Conservation (phyloP, 2,113 vertebrate genomes). For the Cyprinus carpio region DNA sequence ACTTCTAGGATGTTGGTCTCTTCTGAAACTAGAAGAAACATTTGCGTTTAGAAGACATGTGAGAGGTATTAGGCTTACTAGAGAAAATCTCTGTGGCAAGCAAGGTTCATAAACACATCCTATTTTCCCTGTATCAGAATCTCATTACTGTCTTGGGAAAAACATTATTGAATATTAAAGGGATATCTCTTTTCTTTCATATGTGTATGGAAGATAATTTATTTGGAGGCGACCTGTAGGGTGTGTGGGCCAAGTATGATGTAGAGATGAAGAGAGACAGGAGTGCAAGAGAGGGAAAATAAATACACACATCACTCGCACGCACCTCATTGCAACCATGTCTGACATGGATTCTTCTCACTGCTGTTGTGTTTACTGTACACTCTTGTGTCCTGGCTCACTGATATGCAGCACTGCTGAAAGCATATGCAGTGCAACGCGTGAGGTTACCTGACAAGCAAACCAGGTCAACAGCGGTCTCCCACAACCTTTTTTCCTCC, state of each 20-base stretch:
- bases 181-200: neutral
- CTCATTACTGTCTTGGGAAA: neutral
- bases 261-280: slow-evolving; percentile 20
- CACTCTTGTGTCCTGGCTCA: slow-evolving; percentile 46
- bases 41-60: neutral
- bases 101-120: neutral
- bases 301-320: slow-evolving; percentile 24
- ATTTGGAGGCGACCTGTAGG: neutral
- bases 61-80: neutral
- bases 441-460: slow-evolving; percentile 51
- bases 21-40: neutral
- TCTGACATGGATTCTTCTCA: slow-evolving; percentile 46
- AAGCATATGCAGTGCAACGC: slow-evolving; percentile 52
- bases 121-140: neutral
- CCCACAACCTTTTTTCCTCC: too few species aligned
- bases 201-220: neutral
- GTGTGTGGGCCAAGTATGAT: neutral
- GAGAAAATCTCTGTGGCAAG: neutral
- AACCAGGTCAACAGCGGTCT: slow-evolving; percentile 52
- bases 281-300: slow-evolving; percentile 19
- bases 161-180: slow-evolving; percentile 1
- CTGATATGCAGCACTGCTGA: slow-evolving; percentile 47
- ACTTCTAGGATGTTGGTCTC: too few species aligned
- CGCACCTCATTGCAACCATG: slow-evolving; percentile 33
- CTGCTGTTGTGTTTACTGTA: slow-evolving; percentile 49